phyloP scores from a whole-genome alignment of 1,140 invertebrate genomes.

The Drosophila miranda region DNA sequence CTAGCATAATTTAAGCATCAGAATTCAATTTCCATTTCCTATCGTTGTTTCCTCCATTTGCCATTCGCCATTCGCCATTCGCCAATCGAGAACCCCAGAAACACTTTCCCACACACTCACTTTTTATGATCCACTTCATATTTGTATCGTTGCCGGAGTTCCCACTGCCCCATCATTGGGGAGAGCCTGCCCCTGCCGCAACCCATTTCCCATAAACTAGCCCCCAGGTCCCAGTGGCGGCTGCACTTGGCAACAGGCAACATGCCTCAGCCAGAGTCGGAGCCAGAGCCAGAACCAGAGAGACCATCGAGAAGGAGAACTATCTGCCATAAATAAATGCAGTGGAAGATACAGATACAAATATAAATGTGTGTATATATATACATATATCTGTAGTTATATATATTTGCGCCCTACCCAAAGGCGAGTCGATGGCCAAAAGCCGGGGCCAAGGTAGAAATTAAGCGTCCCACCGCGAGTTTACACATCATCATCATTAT shows the following conservation, averaged over 20 bases:
- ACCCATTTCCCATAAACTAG: constrained; percentile 33
- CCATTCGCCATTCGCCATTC: neutral
- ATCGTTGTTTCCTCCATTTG: constrained; percentile 14
- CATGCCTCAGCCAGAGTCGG: constrained; percentile 1
- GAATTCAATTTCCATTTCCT: too few relatives aligned
- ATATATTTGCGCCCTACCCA: constrained; percentile 46
- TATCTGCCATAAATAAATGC: constrained; percentile 42
- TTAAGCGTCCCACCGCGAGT: constrained; percentile 79
- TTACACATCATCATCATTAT: constrained; percentile 81
- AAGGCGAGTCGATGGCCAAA: constrained; percentile 16
- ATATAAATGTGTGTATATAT: constrained; percentile 28
- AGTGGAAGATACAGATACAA: constrained; percentile 33
- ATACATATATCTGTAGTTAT: constrained; percentile 24
- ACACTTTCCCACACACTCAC: constrained; percentile 50
- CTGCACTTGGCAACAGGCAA: constrained; percentile 32
- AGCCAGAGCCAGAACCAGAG: neutral
- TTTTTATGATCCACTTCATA: constrained; percentile 49
- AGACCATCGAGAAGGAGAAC: constrained; percentile 19
- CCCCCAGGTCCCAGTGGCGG: constrained; percentile 18
- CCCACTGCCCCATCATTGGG: constrained; percentile 4
- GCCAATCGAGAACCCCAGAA: constrained; percentile 28
- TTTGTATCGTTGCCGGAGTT: constrained; percentile 47
- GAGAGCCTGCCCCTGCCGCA: constrained; percentile 10
- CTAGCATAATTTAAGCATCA: too few relatives aligned
- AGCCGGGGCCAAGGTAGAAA: constrained; percentile 68